Base-by-base conservation (phyloP, 2,113 vertebrate genomes). In the Rhagologus leucostigma region DNA sequence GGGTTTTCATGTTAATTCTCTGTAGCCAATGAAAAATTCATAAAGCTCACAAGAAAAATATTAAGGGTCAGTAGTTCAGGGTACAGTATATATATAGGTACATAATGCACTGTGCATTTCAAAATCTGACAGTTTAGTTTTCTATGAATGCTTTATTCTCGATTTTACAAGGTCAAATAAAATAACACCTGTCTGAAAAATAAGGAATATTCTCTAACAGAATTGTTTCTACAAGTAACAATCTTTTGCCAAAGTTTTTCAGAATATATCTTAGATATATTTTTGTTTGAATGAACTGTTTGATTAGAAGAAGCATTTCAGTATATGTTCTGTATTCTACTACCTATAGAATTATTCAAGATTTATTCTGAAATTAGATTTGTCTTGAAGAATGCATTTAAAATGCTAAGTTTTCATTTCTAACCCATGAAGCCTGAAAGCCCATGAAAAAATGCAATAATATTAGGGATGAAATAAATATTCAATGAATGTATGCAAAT, bases 1-100 rank as follows among this genome's bases (percentile, higher is more conserved):
- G 23, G 16, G 46, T 67, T 88, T 91, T 90, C 24, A 5, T 64
- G 41, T 90, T 95, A 69, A 35, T 80, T 83, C 12, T 70, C 15
- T 83, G 63, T 86, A 92, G 56, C 0, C 3, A 74, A 92, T 92
- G 55, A 96, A 94, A 96, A 95, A 92, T 91, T 95, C 68, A 92
- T 95, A 67, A 74, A 63, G 52, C 71, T 81, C 9, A 5, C 55
- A 60, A 68, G 59, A 90, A 80, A 93, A 90, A 70, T 83, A 89
- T 70, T 85, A 74, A 77, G 93, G 90, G 87, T 93, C 75, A 81
- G 75, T 63, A 75, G 75, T 84, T 63, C 73, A 93, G 47, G 44
- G 24, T 62, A 22, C 33, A 53, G 44, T 71, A 10, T 74, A 52
- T 77, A 80, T 78, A 73, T 37, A 88, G 44, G 56, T 78, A 78